These are phyloP conservation scores for Telmatochromis sp. DNA, from an alignment of 2,113 vertebrate species.

Conservation along the genomic window DNA sequence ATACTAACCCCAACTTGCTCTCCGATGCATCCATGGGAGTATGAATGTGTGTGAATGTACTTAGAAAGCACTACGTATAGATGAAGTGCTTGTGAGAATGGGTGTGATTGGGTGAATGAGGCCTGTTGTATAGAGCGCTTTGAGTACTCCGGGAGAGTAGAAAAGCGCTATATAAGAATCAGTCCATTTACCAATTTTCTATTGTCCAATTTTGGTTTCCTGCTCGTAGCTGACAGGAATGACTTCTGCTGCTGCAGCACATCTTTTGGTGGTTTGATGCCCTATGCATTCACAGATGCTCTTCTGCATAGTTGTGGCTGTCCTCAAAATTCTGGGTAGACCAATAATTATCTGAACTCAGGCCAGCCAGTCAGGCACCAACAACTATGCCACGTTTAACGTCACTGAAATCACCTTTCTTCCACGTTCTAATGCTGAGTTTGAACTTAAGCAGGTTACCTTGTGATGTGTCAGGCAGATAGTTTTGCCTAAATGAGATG, in stretches of 20 bases:
- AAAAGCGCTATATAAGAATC: too few species aligned
- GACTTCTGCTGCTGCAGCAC: background rate
- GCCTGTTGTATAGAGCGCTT: too few species aligned
- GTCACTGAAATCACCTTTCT: background rate
- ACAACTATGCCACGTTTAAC: background rate
- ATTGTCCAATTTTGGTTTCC: background rate
- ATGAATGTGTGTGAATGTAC: too few species aligned
- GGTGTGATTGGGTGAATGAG: too few species aligned
- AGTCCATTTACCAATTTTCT: background rate
- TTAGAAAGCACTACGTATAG: too few species aligned
- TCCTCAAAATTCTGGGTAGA: background rate
- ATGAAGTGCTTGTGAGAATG: too few species aligned
- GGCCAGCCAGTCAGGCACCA: rapidly evolving
- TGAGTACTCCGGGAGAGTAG: too few species aligned
- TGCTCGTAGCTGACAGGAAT: background rate
- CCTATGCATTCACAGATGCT: background rate
- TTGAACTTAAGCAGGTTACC: background rate
- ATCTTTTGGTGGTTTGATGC: background rate
- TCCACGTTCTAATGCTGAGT: background rate
- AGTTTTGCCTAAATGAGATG: background rate
- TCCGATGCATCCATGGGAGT: too few species aligned
- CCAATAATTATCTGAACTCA: background rate
- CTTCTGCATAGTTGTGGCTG: background rate
- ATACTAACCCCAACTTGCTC: too few species aligned
- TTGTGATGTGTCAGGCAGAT: background rate